Base-by-base conservation (phyloP, 1,140 invertebrate genomes). In the Homarus americanus region DNA sequence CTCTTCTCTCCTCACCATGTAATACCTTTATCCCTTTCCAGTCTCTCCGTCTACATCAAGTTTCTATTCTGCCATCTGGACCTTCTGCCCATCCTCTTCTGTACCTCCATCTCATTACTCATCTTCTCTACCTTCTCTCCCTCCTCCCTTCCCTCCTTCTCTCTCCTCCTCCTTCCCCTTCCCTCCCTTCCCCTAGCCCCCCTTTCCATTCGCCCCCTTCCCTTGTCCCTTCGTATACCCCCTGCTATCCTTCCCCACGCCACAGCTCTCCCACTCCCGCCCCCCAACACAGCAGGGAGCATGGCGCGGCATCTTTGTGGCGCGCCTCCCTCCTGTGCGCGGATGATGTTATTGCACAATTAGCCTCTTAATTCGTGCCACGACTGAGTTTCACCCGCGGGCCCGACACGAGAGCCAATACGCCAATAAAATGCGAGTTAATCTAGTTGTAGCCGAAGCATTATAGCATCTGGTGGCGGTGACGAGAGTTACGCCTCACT, bases 341-440 rank as follows among this genome's bases (percentile, higher is more conserved):
- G 24, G 66, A 69, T 41, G 82, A 66, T 84, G 82, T 84, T 84
- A 84, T 84, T 41, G 66, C 82, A 84, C 82, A 84, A 84, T 84
- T 84, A 84, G 82, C 63, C 82, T 84, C 82, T 84, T 84, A 84
- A 84, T 84, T 84, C 82, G 82, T 41, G 0, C 28, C 7, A n/a
- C 34, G 58, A 36, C 24, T 38, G 5, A 36, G 80, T 2, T 32
- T 32, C 44, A 63, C 34, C 34, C 40, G 82, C 82, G 32, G 82
- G 15, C 32, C 36, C 49, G 58, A 66, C 80, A 72, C 63, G 82
- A 53, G 53, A 83, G 53, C 58, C 82, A 69, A 83, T 38, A 66
- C 58, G 28, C 3, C 44, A 10, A 83, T 83, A 83, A 66, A 83
- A 66, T 83, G 82, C 32, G 63, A n/a, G 80, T 63, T 69, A 83